These are phyloP conservation scores for Sussaba pulchella DNA, from an alignment of 2,888 invertebrate genomes.

Conservation along the genomic window DNA sequence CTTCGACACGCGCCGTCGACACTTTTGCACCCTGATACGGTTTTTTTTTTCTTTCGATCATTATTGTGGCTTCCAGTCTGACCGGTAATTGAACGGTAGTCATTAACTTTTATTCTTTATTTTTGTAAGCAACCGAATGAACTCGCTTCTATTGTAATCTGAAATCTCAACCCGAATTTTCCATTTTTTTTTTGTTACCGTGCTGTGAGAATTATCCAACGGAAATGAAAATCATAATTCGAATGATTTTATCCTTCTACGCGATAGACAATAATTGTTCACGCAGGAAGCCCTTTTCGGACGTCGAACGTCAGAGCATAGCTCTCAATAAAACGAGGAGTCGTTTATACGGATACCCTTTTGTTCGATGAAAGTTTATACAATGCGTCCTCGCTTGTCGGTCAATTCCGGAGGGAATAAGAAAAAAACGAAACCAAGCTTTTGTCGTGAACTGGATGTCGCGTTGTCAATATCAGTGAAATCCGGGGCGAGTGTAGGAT, in stretches of 20 bases:
- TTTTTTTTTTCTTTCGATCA: too few species aligned
- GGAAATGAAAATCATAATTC: too few species aligned
- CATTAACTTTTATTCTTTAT: too few species aligned
- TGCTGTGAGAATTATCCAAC: too few species aligned
- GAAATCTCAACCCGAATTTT: not conserved
- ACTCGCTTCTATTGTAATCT: slow-evolving; percentile 13
- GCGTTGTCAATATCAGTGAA: not conserved
- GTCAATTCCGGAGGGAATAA: not conserved
- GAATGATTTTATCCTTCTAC: too few species aligned
- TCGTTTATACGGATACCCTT: not conserved
- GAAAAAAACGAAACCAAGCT: not conserved
- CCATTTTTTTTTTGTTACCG: not conserved
- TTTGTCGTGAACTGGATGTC: not conserved
- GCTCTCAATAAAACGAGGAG: not conserved
- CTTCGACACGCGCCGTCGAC: too few species aligned
- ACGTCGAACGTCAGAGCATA: not conserved
- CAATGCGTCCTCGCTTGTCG: not conserved
- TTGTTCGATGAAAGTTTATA: not conserved
- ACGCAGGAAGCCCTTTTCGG: not conserved
- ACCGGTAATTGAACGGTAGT: not conserved
- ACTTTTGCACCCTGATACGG: too few species aligned
- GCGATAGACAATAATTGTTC: not conserved
- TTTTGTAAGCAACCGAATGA: not conserved
- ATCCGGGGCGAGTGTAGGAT: not conserved
- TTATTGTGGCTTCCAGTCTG: too few species aligned